Base-by-base conservation (phyloP, 2,888 invertebrate genomes). In the Dyspetes luteomarginatus region DNA sequence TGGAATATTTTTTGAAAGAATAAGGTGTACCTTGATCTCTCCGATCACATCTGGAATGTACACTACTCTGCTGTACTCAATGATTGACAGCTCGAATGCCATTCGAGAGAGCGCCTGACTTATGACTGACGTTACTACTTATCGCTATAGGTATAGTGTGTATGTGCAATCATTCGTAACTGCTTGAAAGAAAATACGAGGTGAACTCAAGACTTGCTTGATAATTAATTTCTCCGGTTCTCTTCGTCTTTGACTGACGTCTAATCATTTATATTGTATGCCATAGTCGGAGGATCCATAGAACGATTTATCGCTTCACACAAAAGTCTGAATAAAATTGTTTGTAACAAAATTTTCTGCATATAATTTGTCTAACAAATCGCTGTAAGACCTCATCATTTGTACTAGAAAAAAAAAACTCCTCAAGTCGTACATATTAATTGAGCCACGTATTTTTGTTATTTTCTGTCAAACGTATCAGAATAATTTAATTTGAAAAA, bases 41-140 rank as follows among this genome's bases (percentile, higher is more conserved):
- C 19, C 2, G 19, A n/a, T 72, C 62, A 24, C 41, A 72, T 50
- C 26, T 50, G 36, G 26, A 50, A 68, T 28, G 50, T 26, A 9
- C 4, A 17, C 19, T 41, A 17, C 22, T 67, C n/a, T n/a, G 24
- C 30, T n/a, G n/a, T n/a, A 7, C 43, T 28, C 68, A 30, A 76
- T 76, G 68, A 76, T 76, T 76, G 76, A 60, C 76, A 69, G 26
- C 68, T 17, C 55, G 60, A 76, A 68, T 69, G 62, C 68, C 60
- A 62, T 43, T 58, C 36, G 36, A 36, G 22, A 24, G 60, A 24
- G 19, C 28, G 76, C 68, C 62, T 76, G 76, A 76, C 68, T 69
- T 76, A 76, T 76, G 68, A 28, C 76, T 60, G 76, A 76, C 76
- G 76, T 69, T 62, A 62, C 68, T 76, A 76, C 68, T 76, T 41